Base-by-base conservation (phyloP, 2,888 invertebrate genomes). In the Sceliomorpha sp. region DNA sequence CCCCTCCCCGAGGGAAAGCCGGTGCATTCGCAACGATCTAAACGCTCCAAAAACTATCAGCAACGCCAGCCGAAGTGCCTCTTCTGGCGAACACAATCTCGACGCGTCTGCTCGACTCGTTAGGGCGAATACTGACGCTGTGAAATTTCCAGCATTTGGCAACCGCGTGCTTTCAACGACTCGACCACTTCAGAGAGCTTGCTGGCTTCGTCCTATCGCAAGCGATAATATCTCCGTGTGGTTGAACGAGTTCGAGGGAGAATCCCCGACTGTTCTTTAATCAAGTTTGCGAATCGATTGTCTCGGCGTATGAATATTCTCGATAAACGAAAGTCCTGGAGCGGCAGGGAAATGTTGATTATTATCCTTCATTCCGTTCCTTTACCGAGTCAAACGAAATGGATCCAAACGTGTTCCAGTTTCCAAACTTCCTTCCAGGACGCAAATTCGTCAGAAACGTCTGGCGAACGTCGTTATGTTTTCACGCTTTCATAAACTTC, bases 41-140 rank as follows among this genome's bases (percentile, higher is more conserved):
- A 70, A 64, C 50, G 63, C 40, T 55, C 40, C 55, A 64, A 70
- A 70, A 70, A 63, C 55, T 39, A 64, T 53, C 69, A 53, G 44
- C 26, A 45, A 15, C 27, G 17, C 42, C 51, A 27, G 15, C 24
- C 34, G 26, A 47, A 63, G 55, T 40, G 39, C 31, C 53, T 63
- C 63, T 69, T 63, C 26, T 44, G 53, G 44, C 10, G 40, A 53
- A 48, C 59, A 37, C 31, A 48, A 48, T 58, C 59, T 26, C 34
- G 47, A 29, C 51, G 50, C 27, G 42, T 58, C 53, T 58, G 45
- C 12, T 56, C 17, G 48, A 42, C 50, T 60, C 64, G 60, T 70
- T 63, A 59, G 53, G 39, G 4, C 20, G 31, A 63, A 50, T 44
- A 42, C 63, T 59, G 53, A 55, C 34, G 50, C 45, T n/a, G 7